Evolutionary conservation across 2,888 invertebrate genomes (phyloP).

Genomic region (Laspeyria flexula): DNA sequence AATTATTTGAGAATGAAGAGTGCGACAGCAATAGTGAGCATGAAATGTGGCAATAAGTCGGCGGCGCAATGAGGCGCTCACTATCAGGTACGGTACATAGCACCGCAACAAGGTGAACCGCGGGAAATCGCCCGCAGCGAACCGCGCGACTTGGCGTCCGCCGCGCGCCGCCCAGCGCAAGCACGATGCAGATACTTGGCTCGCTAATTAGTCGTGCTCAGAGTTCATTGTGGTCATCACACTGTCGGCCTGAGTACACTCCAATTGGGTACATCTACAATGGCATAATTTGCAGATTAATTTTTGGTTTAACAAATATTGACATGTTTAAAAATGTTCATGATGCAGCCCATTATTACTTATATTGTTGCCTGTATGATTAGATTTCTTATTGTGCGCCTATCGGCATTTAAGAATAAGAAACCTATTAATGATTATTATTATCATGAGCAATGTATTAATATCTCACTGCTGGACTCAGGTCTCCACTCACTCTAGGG

Average conservation of each 20-base stretch:
- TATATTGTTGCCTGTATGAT: too few species aligned
- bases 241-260: conserved; percentile 27
- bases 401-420: too few species aligned
- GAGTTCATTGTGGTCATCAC: conserved; percentile 41
- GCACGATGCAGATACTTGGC: conserved; percentile 39
- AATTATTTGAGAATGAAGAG: background rate
- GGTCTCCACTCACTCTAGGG: too few species aligned
- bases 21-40: background rate
- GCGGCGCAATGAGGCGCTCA: conserved; percentile 39
- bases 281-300: conserved; percentile 20
- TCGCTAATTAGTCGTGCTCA: conserved; percentile 48
- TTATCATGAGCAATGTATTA: too few species aligned
- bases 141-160: conserved; percentile 29
- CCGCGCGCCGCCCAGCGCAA: too few species aligned
- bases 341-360: too few species aligned
- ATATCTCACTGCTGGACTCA: too few species aligned
- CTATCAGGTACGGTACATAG: conserved; percentile 57
- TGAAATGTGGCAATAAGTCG: conserved; percentile 30
- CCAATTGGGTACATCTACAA: too few species aligned
- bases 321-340: background rate
- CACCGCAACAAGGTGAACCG: conserved; percentile 64
- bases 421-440: too few species aligned
- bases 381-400: too few species aligned
- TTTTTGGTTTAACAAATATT: conserved; percentile 23
- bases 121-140: conserved; percentile 52